These are phyloP conservation scores for Regulus satrapa DNA, from an alignment of 2,113 vertebrate species.

Conservation along the genomic window DNA sequence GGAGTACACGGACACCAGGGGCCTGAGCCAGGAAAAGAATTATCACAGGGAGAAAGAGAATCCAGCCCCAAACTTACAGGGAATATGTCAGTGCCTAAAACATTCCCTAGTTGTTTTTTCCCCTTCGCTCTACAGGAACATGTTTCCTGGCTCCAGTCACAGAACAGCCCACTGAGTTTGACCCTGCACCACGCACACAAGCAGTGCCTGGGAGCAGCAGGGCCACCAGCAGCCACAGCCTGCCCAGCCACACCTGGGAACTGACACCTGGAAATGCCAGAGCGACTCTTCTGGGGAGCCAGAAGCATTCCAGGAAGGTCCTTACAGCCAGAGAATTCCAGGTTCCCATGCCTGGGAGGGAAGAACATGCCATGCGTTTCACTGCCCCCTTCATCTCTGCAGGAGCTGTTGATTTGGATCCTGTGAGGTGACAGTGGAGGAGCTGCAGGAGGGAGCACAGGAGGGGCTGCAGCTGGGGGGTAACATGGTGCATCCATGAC, in stretches of 20 bases:
- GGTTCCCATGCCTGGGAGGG: neutral
- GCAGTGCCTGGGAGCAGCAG: neutral
- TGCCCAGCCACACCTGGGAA: neutral
- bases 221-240: neutral
- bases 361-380: neutral
- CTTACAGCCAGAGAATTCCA: neutral
- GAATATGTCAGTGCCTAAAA: neutral
- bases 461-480: accelerated
- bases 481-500: accelerated
- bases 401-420: neutral
- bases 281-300: accelerated
- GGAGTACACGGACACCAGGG: neutral
- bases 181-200: neutral
- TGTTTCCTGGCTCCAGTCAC: neutral
- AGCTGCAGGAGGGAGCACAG: neutral
- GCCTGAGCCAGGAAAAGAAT: neutral
- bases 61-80: neutral
- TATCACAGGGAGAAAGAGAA: neutral
- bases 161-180: neutral
- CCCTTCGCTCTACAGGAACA: neutral
- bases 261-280: neutral
- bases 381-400: neutral
- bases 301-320: neutral
- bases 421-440: accelerated
- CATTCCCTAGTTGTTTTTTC: neutral